Percentiles rank a stretch among this genome's conserved stretches.
phyloP scores from a whole-genome alignment of 2,888 invertebrate species.

The Aleiodes alternator region DNA sequence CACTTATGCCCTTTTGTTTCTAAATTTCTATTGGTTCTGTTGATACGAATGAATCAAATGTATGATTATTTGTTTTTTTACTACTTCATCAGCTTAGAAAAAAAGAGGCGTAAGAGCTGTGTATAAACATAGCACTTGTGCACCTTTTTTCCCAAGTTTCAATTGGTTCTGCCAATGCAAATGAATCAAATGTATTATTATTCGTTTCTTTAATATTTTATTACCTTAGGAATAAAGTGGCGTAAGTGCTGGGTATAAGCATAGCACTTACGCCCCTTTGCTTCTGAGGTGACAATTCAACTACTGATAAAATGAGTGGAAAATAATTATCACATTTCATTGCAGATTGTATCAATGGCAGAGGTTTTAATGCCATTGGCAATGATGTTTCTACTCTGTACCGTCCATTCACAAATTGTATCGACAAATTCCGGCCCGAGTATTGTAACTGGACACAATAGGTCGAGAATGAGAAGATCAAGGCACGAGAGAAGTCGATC shows the following conservation, averaged over 20 bases:
- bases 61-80: slow-evolving; percentile 68
- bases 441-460: slow-evolving; percentile 59
- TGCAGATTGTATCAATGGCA: slow-evolving; percentile 79
- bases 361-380: slow-evolving; percentile 85
- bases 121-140: too few relatives aligned
- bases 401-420: slow-evolving; percentile 89
- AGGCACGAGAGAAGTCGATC: slow-evolving; percentile 67
- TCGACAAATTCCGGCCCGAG: slow-evolving; percentile 78
- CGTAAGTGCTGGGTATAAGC: too few relatives aligned
- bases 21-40: slow-evolving; percentile 34
- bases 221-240: too few relatives aligned
- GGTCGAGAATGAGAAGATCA: slow-evolving; percentile 63
- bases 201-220: not conserved
- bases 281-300: not conserved
- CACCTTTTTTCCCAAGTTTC: too few relatives aligned
- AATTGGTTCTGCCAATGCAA: slow-evolving; percentile 47
- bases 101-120: too few relatives aligned
- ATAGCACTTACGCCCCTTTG: too few relatives aligned
- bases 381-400: slow-evolving; percentile 84
- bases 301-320: not conserved
- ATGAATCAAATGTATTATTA: slow-evolving; percentile 78
- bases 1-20: too few relatives aligned
- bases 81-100: not conserved
- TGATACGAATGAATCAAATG: slow-evolving; percentile 76
- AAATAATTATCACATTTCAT: slow-evolving; percentile 19